These are phyloP conservation scores for Brachyhypopomus occidentalis DNA, from an alignment of 2,113 vertebrate species.

Conservation along the genomic window DNA sequence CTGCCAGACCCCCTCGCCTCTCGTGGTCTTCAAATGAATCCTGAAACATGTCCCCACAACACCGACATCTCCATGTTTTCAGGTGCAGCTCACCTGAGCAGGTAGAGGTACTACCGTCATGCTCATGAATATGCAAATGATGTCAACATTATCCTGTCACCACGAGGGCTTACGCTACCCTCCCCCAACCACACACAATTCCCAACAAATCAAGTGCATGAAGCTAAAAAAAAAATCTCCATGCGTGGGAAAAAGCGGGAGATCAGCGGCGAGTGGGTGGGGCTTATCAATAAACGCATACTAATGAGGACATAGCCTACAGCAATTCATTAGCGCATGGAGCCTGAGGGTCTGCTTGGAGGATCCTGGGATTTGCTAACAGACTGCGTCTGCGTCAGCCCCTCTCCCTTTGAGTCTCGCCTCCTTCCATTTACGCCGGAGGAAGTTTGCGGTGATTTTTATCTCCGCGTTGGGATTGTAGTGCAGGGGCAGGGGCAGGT, in stretches of 20 bases:
- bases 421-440: neutral
- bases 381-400: neutral
- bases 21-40: too few species aligned
- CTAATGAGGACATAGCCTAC: neutral
- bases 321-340: neutral
- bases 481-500: neutral
- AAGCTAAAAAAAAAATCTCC: neutral
- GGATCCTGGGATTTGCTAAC: too few species aligned
- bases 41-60: too few species aligned
- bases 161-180: too few species aligned
- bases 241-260: neutral
- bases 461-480: too few species aligned
- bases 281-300: neutral
- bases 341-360: neutral
- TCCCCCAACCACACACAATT: neutral
- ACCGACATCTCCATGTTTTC: too few species aligned
- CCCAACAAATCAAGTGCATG: neutral
- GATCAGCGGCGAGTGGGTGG: neutral
- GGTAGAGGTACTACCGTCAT: too few species aligned
- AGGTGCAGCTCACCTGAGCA: too few species aligned
- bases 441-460: neutral
- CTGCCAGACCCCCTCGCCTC: too few species aligned
- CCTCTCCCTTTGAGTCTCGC: too few species aligned
- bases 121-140: too few species aligned
- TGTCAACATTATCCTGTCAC: too few species aligned